These are phyloP conservation scores for Lagenorhynchus albirostris DNA, from an alignment of 2,113 vertebrate genomes.

Conservation along the genomic window DNA sequence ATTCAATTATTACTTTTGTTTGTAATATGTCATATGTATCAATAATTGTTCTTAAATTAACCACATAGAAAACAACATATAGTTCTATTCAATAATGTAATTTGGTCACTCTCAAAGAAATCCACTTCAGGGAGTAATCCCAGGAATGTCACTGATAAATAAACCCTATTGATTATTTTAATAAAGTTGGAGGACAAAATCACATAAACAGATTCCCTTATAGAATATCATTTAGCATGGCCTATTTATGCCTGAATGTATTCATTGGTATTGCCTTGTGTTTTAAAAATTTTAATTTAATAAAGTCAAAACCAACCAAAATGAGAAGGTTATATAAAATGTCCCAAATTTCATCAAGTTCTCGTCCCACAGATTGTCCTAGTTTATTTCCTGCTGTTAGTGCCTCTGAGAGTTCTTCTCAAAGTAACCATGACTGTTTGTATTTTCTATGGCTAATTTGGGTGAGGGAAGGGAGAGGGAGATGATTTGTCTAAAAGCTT, in stretches of 20 bases:
- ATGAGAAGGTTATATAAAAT: conserved; percentile 28
- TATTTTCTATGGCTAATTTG: conserved; percentile 9
- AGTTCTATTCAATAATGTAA: background rate
- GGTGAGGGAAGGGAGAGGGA: background rate
- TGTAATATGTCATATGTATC: background rate
- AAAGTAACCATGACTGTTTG: conserved; percentile 13
- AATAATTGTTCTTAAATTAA: background rate
- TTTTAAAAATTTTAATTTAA: conserved; percentile 58
- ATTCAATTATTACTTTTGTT: background rate
- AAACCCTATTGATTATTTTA: background rate
- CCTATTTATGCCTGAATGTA: background rate
- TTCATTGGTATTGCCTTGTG: background rate
- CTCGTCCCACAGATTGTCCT: conserved; percentile 17
- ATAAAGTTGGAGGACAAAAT: background rate
- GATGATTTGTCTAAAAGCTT: background rate
- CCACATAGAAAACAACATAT: background rate
- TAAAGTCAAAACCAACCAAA: conserved; percentile 31
- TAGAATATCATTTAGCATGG: background rate
- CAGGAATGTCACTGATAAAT: background rate
- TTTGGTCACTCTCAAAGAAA: background rate
- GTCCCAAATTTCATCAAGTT: conserved; percentile 49
- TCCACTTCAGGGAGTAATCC: background rate
- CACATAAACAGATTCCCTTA: background rate
- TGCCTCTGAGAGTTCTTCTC: conserved; percentile 23
- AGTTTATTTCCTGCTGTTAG: conserved; percentile 23